Evolutionary conservation across 2,797 vertebrate genomes (phyloP).

Genomic region (Squalus acanthias): DNA sequence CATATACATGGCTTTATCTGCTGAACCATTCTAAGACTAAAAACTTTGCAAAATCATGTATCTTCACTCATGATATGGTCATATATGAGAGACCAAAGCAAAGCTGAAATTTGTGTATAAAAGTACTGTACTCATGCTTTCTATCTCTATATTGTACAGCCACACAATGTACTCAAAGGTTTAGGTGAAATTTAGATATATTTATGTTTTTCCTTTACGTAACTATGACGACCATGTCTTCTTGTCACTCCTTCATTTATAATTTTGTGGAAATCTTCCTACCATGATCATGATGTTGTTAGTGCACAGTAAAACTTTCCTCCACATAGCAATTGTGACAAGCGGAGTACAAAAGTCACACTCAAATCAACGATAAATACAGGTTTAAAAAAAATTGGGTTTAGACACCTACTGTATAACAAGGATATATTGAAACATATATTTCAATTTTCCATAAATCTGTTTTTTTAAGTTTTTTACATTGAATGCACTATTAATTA

Average conservation of each 20-base stretch:
- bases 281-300: not conserved
- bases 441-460: no score
- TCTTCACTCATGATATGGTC: not conserved
- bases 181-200: not conserved
- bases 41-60: not conserved
- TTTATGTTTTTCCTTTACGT: not conserved
- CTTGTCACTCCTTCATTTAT: not conserved
- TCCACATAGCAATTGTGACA: not conserved
- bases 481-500: no score
- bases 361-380: not conserved
- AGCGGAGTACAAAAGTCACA: not conserved
- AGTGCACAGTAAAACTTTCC: not conserved
- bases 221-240: not conserved
- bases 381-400: not conserved
- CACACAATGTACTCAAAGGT: not conserved
- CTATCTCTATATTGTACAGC: not conserved
- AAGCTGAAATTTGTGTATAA: not conserved
- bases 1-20: not conserved
- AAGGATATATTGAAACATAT: no score
- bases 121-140: not conserved
- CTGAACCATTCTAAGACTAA: not conserved
- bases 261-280: not conserved
- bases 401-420: no score
- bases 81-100: not conserved
- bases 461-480: no score